Percentiles rank a stretch among this genome's conserved stretches.
Conservation (phyloP, 2,797 vertebrate species). For the Xiphophorus birchmanni region DNA sequence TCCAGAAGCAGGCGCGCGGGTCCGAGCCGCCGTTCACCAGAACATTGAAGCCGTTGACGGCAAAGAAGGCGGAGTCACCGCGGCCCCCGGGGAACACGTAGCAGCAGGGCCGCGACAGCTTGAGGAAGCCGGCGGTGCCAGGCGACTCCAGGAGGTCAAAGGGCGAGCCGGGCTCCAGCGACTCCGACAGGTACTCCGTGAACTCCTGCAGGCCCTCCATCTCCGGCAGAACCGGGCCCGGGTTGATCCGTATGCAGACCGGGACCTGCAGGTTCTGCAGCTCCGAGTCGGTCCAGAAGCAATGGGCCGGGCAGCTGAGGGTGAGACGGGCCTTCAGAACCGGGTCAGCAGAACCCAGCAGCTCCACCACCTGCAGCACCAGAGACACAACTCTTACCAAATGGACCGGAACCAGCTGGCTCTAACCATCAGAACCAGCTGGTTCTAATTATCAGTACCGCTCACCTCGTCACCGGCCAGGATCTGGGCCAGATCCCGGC, state of each 20-base stretch:
- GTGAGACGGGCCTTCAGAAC: conserved; percentile 79
- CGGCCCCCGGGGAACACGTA: conserved; percentile 93
- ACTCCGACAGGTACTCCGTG: conserved; percentile 90
- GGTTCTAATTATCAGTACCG: not conserved
- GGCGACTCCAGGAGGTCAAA: conserved; percentile 92
- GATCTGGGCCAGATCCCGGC: conserved; percentile 86
- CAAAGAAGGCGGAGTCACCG: conserved; percentile 92
- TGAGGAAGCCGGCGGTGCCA: conserved; percentile 89
- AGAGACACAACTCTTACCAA: not conserved
- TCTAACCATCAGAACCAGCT: not conserved
- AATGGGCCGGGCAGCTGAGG: conserved; percentile 82
- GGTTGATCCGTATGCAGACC: conserved; percentile 84
- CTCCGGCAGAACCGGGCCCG: conserved; percentile 73
- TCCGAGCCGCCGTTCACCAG: conserved; percentile 93
- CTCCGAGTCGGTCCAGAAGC: conserved; percentile 79
- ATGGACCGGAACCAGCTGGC: not conserved
- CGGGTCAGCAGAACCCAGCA: conserved; percentile 75
- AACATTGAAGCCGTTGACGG: conserved; percentile 92
- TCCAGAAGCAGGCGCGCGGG: conserved; percentile 92
- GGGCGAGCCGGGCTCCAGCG: conserved; percentile 86
- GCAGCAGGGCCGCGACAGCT: conserved; percentile 94
- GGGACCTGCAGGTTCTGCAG: conserved; percentile 77
- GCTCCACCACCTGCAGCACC: conserved; percentile 81
- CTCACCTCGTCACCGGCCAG: conserved; percentile 88
- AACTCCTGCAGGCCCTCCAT: conserved; percentile 94